A percentile compares a stretch with the other conserved stretches of the same genome.
phyloP scores from a whole-genome alignment of 1,140 invertebrate genomes.

The Drosophila quadrilineata region DNA sequence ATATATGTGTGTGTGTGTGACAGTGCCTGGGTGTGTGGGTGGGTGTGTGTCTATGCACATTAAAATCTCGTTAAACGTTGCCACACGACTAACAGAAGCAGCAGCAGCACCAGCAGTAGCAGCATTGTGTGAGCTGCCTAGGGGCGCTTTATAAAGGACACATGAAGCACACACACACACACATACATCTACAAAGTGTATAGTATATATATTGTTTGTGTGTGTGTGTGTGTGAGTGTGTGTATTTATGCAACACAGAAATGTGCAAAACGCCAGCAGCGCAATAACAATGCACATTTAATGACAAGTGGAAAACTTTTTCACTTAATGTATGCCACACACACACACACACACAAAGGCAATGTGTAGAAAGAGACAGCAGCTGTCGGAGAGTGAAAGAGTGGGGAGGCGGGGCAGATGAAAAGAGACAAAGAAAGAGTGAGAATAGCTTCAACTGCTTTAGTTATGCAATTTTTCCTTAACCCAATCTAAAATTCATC shows the following conservation, averaged over 20 bases:
- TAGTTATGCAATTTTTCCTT: slow-evolving; percentile 63
- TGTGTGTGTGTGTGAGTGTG: slow-evolving; percentile 37
- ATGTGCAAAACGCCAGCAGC: slow-evolving; percentile 44
- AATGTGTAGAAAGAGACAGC: background rate
- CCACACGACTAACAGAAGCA: slow-evolving; percentile 42
- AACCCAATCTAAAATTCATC: slow-evolving; percentile 63
- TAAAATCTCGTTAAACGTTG: slow-evolving; percentile 75
- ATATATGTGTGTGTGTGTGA: slow-evolving; percentile 6
- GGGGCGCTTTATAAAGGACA: slow-evolving; percentile 11
- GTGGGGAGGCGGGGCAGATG: too few relatives aligned
- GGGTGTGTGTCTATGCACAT: slow-evolving; percentile 46
- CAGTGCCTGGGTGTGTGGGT: slow-evolving; percentile 7
- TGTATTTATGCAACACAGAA: slow-evolving; percentile 21
- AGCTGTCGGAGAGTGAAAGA: background rate
- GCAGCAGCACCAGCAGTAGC: too few relatives aligned
- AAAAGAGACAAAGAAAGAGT: slow-evolving; percentile 7
- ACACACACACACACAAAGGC: too few relatives aligned
- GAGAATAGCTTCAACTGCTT: background rate
- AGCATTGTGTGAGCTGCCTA: slow-evolving; percentile 31
- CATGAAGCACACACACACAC: slow-evolving; percentile 19
- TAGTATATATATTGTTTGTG: background rate
- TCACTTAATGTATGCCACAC: slow-evolving; percentile 71
- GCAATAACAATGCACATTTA: slow-evolving; percentile 73
- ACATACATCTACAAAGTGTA: background rate
- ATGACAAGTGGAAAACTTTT: slow-evolving; percentile 78